Conservation (phyloP, 2,113 vertebrate species). For the Gavia stellata region DNA sequence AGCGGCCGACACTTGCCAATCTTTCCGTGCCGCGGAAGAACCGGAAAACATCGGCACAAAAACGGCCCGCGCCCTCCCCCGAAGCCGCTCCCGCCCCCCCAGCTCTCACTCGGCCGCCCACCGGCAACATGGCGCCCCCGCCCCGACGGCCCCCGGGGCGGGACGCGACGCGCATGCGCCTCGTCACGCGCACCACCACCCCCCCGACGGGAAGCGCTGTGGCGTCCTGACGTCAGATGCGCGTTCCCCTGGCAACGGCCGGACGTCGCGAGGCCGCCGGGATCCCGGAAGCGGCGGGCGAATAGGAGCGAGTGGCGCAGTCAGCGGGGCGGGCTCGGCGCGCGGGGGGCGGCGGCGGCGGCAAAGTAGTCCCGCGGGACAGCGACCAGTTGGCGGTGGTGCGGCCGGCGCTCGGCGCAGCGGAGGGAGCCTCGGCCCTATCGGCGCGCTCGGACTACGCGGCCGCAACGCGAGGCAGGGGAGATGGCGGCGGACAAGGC, state of each 20-base stretch:
- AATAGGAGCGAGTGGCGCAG: neutral
- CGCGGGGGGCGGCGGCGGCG: neutral
- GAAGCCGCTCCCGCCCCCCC: no score
- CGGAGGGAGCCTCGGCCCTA: neutral
- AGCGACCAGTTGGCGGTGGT: neutral
- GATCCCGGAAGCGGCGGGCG: neutral
- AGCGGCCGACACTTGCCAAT: neutral
- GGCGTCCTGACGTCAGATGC: neutral
- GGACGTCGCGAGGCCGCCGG: neutral
- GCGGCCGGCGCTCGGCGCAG: neutral
- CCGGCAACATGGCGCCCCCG: neutral
- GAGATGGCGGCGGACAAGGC: slow-evolving; percentile 77
- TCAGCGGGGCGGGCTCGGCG: neutral
- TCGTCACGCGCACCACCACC: accelerated
- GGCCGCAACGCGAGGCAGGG: neutral
- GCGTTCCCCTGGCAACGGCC: neutral
- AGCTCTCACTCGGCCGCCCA: accelerated
- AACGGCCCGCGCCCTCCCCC: accelerated
- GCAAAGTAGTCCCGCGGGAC: neutral
- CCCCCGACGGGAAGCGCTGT: no score
- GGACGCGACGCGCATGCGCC: neutral
- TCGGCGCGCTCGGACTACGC: neutral
- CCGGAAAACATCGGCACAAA: accelerated
- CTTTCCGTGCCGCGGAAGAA: accelerated
- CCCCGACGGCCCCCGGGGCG: no score